A percentile compares a stretch with the other conserved stretches of the same genome.
Evolutionary conservation across 2,113 vertebrate genomes (phyloP).

Genomic region (Neolamprologus toae): DNA sequence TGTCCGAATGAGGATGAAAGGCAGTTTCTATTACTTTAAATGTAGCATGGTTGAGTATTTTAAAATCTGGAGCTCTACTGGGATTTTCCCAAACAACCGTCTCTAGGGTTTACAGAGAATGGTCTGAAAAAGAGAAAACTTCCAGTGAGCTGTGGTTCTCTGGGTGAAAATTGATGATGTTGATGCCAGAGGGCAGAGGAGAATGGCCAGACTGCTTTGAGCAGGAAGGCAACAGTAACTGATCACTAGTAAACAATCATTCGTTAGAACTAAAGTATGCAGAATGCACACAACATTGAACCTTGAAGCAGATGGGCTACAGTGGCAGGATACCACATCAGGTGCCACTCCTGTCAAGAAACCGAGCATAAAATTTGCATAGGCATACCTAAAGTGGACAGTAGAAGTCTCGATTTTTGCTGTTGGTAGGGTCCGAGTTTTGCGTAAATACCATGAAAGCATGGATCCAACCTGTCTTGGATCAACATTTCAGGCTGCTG

Average conservation of each 20-base stretch:
- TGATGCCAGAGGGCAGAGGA: background rate
- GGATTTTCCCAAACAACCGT: background rate
- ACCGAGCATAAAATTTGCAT: fast-evolving
- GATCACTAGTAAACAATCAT: background rate
- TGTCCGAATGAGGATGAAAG: background rate
- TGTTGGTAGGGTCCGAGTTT: background rate
- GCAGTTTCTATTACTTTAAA: background rate
- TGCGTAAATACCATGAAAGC: background rate
- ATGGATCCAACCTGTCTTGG: background rate
- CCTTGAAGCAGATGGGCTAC: background rate
- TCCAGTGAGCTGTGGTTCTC: background rate
- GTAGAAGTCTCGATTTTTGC: background rate
- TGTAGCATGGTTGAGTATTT: background rate
- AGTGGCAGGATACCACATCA: background rate
- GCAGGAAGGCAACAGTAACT: background rate
- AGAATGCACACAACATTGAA: background rate
- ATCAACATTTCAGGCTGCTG: background rate
- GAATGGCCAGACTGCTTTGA: background rate
- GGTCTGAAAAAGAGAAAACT: background rate
- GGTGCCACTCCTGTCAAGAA: background rate
- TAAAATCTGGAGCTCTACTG: background rate
- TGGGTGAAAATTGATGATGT: background rate
- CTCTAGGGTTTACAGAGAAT: background rate
- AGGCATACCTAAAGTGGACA: background rate
- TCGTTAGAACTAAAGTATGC: background rate